Conservation (phyloP, 2,797 vertebrate genomes). For the Chrosomus eos region DNA sequence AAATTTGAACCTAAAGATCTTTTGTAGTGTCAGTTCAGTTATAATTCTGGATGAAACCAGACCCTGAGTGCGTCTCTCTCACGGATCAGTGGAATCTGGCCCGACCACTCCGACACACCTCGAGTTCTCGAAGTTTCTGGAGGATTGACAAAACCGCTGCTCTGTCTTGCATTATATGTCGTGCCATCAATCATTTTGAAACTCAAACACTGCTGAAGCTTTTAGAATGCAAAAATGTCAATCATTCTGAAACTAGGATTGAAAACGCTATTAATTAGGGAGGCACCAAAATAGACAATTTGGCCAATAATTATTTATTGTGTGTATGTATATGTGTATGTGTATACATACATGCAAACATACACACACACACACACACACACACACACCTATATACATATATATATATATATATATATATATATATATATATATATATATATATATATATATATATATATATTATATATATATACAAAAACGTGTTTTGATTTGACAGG, state of each 20-base stretch:
- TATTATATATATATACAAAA: no score
- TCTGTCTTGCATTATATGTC: constrained; percentile 29
- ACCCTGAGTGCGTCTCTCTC: constrained; percentile 26
- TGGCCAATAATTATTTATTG: no score
- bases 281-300: neutral
- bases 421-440: no score
- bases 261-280: neutral
- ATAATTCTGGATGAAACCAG: constrained; percentile 20
- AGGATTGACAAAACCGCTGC: constrained; percentile 15
- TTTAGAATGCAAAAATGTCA: neutral
- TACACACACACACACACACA: no score
- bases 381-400: no score
- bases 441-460: no score
- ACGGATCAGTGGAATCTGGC: constrained; percentile 50
- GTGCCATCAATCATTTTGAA: neutral
- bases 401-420: no score
- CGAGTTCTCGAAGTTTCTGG: neutral
- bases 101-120: constrained; percentile 46
- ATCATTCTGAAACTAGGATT: neutral
- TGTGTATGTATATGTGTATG: no score
- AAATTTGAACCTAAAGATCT: neutral
- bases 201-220: neutral
- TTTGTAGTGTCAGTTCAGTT: neutral
- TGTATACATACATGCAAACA: no score
- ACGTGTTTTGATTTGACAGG: no score